Conservation (phyloP, 1,140 invertebrate species). For the Laupala kohalensis region DNA sequence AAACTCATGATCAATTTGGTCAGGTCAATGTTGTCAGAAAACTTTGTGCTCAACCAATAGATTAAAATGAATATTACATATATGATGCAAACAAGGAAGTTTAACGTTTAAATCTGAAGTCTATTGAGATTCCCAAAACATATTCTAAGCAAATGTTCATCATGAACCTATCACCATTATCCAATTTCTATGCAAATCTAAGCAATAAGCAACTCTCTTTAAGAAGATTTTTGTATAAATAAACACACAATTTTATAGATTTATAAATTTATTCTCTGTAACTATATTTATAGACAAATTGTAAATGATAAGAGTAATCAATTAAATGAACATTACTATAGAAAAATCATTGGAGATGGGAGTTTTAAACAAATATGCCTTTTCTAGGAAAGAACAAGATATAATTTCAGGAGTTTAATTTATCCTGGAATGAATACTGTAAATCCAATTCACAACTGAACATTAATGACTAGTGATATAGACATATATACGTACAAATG, state of each 20-base stretch:
- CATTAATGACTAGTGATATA: background rate
- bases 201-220: too few relatives aligned
- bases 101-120: too few relatives aligned
- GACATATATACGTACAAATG: background rate
- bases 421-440: background rate
- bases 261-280: background rate
- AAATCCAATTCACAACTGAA: background rate
- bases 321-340: background rate
- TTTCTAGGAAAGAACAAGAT: background rate
- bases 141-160: too few relatives aligned
- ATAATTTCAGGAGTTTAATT: background rate
- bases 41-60: too few relatives aligned
- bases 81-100: too few relatives aligned
- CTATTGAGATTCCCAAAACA: too few relatives aligned
- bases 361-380: background rate
- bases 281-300: background rate
- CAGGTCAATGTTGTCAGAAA: too few relatives aligned
- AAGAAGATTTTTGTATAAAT: too few relatives aligned
- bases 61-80: too few relatives aligned
- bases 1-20: too few relatives aligned
- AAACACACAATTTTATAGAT: background rate
- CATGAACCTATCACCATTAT: too few relatives aligned
- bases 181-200: too few relatives aligned
- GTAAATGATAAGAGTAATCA: background rate
- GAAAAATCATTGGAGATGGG: background rate